phyloP scores from a whole-genome alignment of 37 sponge, comb jelly and placozoan genomes.

The Beroe forskalii region DNA sequence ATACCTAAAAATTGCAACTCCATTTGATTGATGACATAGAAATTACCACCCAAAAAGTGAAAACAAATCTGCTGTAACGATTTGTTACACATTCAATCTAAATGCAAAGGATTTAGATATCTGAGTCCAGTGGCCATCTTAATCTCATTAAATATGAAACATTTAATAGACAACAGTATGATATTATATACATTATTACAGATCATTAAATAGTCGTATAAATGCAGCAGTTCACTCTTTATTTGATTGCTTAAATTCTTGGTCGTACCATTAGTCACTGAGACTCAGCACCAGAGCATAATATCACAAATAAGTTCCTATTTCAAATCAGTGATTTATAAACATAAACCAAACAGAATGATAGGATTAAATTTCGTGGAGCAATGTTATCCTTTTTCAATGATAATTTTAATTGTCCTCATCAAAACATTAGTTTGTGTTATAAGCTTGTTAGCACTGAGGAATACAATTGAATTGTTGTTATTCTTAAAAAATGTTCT shows the following conservation, averaged over 20 bases:
- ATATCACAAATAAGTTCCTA: neutral
- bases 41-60: too few species aligned
- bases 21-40: too few species aligned
- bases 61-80: too few species aligned
- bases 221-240: neutral
- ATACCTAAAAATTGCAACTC: too few species aligned
- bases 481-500: conserved; percentile 23
- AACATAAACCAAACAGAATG: neutral
- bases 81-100: too few species aligned
- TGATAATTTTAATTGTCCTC: conserved; percentile 58
- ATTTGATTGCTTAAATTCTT: neutral
- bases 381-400: conserved; percentile 26
- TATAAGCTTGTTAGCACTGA: conserved; percentile 39
- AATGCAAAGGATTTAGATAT: too few species aligned
- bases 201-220: too few species aligned
- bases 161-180: neutral
- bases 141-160: too few species aligned
- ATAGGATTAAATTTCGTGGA: neutral
- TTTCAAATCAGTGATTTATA: neutral
- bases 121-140: too few species aligned
- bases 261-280: neutral
- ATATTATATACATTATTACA: neutral
- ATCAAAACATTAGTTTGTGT: conserved; percentile 62
- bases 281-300: neutral
- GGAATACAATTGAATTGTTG: neutral